Evolutionary conservation across 2,888 invertebrate genomes (phyloP).

Genomic region (Cheilosia soror): DNA sequence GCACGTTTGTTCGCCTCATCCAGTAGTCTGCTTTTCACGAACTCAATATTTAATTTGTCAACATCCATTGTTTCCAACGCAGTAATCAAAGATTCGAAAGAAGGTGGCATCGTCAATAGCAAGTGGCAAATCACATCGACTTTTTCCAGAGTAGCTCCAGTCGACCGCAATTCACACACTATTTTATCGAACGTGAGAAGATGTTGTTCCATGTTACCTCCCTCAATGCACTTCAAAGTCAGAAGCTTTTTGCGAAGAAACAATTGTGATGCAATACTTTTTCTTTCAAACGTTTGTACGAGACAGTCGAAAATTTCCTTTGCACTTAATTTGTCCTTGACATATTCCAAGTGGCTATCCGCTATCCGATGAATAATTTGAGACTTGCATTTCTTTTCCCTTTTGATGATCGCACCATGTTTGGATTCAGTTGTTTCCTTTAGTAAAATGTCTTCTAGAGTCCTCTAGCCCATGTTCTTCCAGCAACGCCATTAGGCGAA

Average conservation of each 20-base stretch:
- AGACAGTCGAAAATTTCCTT: slow-evolving; percentile 71
- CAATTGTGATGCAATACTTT: slow-evolving; percentile 36
- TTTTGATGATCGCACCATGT: not conserved
- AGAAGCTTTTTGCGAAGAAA: slow-evolving; percentile 24
- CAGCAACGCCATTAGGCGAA: not conserved
- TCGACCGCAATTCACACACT: not conserved
- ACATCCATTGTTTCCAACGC: too few relatives aligned
- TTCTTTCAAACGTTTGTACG: slow-evolving; percentile 20
- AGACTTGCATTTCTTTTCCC: slow-evolving; percentile 73
- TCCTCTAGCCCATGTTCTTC: not conserved
- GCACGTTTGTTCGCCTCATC: too few relatives aligned
- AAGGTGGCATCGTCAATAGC: too few relatives aligned
- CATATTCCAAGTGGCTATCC: slow-evolving; percentile 78
- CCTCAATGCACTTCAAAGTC: slow-evolving; percentile 13
- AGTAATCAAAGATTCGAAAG: too few relatives aligned
- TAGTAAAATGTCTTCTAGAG: not conserved
- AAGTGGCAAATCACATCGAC: too few relatives aligned
- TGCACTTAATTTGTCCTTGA: slow-evolving; percentile 76
- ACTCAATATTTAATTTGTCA: too few relatives aligned
- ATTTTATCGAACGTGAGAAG: not conserved
- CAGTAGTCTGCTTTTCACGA: too few relatives aligned
- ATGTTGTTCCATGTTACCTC: not conserved
- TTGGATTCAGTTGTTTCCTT: slow-evolving; percentile 1
- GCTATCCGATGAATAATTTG: slow-evolving; percentile 76
- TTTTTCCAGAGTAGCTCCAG: not conserved